A percentile compares a stretch with the other conserved stretches of the same genome.
Conservation (phyloP, 2,888 invertebrate species). For the Coelinius sp. region DNA sequence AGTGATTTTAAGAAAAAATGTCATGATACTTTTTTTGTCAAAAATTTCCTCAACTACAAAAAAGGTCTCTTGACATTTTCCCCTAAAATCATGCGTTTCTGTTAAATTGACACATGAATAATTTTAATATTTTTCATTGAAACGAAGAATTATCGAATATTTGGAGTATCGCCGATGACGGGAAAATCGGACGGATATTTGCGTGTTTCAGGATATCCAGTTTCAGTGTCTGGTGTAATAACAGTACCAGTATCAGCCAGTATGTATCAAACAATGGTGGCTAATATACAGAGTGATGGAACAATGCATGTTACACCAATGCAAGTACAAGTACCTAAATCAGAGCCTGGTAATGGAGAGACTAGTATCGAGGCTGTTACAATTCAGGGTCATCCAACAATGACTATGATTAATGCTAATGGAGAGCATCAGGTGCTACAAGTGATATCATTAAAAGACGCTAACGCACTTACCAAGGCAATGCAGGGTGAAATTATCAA, state of each 20-base stretch:
- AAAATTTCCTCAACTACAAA: too few species aligned
- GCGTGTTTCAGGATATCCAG: constrained; percentile 79
- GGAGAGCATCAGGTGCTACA: constrained; percentile 86
- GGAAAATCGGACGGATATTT: constrained; percentile 63
- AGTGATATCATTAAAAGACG: constrained; percentile 89
- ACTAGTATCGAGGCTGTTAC: constrained; percentile 82
- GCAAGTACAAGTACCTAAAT: constrained; percentile 86
- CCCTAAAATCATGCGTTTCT: too few species aligned
- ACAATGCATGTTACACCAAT: constrained; percentile 88
- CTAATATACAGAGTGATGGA: constrained; percentile 88
- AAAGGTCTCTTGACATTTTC: too few species aligned
- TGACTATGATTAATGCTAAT: constrained; percentile 79
- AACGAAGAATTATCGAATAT: background rate
- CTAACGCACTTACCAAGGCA: constrained; percentile 84
- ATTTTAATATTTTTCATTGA: background rate
- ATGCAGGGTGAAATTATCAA: constrained; percentile 75
- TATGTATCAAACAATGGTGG: constrained; percentile 97
- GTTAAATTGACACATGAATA: background rate
- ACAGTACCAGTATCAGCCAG: constrained; percentile 95
- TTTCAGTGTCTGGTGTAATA: constrained; percentile 93
- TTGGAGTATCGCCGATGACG: constrained; percentile 28
- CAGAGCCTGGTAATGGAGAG: constrained; percentile 83
- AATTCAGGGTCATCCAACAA: constrained; percentile 84
- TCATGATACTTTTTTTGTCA: too few species aligned
- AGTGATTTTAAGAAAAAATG: too few species aligned